Evolutionary conservation across 2,797 vertebrate species (phyloP), one percentile per base, ranked within the genome.

Genomic region (Scleropages formosus): DNA sequence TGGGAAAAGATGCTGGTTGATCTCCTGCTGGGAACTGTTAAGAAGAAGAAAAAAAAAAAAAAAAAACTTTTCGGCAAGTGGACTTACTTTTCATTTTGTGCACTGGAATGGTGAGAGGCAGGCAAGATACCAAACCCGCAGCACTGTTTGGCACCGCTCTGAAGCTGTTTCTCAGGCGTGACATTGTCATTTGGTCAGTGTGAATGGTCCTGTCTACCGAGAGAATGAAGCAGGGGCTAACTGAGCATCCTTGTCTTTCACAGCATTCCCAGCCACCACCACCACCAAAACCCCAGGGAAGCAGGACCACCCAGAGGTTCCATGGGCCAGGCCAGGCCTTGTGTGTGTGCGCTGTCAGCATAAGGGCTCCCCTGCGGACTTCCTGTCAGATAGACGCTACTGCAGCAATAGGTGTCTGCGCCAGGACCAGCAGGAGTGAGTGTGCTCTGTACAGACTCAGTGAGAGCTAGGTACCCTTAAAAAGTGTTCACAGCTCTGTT

Each of bases 341-440:
- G 92, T 92, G 83, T 93, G 90, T 87, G 93, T 92, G 82, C 91
- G 88, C 84, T 94, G 92, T 80, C 92, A 92, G 82, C 86, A 87
- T 79, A 93, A 91, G 78, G 92, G 91, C 84, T 87, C 84, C 0
- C 73, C 85, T 70, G 88, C 92, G 58, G 91, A 94, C 78, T 92
- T 93, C 87, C 87, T 89, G 81, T 81, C 90, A 78, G 90, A 90
- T 82, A 91, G 92, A 78, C 92, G 84, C 76, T 88, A 89, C 85
- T 93, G 92, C 89, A 93, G 90, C 83, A 91, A 92, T 80, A 91
- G 88, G 60, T 94, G 93, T 86, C 85, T 86, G 72, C 91, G 91
- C 78, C 91, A 91, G 80, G 72, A 86, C 63, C 93, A 89, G 84
- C 90, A 91, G 85, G 92, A 90, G 94, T 95, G 92, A 88, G 93